These are phyloP conservation scores for Columba guinea DNA, from an alignment of 2,797 vertebrate species.

Conservation along the genomic window DNA sequence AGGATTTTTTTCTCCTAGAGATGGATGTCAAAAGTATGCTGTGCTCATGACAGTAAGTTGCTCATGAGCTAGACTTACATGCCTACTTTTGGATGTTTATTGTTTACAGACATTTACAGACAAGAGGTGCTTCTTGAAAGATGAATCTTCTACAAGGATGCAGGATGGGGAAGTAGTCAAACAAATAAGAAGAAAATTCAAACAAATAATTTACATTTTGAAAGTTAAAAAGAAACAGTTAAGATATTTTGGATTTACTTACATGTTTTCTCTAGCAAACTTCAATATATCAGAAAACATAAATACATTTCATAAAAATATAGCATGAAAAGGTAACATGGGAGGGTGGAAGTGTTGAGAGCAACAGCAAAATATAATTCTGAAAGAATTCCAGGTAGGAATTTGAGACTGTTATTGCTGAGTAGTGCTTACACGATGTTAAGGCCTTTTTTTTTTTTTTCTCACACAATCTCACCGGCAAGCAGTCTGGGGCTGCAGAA, in stretches of 20 bases:
- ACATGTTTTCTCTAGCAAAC: background rate
- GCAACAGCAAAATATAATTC: background rate
- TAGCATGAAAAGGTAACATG: background rate
- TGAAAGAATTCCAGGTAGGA: background rate
- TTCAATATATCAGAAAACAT: background rate
- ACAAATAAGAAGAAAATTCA: background rate
- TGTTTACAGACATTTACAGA: background rate
- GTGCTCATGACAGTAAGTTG: background rate
- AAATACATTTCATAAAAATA: background rate
- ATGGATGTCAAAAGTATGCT: background rate
- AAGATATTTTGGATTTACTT: background rate
- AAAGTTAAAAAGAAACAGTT: background rate
- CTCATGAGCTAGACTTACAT: background rate
- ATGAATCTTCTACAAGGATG: background rate
- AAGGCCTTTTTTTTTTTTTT: background rate
- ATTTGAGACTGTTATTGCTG: background rate
- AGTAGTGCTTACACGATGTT: background rate
- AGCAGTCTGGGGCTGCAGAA: background rate
- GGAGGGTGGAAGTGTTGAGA: background rate
- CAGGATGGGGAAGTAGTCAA: background rate
- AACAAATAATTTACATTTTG: background rate
- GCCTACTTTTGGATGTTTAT: background rate
- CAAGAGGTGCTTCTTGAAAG: background rate
- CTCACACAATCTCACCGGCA: background rate
- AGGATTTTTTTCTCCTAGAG: background rate